phyloP scores from a whole-genome alignment of 2,113 vertebrate genomes.

The Diglossa brunneiventris region DNA sequence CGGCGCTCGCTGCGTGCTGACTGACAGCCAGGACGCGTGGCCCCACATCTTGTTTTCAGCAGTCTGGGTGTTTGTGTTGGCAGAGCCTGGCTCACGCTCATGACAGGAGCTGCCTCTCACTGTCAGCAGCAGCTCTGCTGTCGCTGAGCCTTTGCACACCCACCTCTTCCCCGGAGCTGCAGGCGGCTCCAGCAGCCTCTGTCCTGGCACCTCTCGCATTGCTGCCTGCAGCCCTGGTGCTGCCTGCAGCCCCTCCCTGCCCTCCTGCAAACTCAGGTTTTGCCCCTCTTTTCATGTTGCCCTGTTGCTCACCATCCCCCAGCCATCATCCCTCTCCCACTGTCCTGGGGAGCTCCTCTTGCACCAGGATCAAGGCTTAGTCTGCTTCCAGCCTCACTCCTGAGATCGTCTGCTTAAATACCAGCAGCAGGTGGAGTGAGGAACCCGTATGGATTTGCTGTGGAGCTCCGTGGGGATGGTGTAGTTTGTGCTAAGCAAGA shows the following conservation, averaged over 20 bases:
- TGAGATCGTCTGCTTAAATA: background rate
- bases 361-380: background rate
- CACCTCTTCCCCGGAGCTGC: background rate
- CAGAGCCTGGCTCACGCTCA: slow-evolving; percentile 34
- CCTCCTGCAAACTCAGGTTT: background rate
- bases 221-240: background rate
- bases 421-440: rapidly evolving
- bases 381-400: background rate
- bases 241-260: background rate
- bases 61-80: slow-evolving; percentile 33
- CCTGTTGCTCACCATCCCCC: rapidly evolving
- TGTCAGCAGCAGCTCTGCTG: background rate
- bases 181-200: background rate
- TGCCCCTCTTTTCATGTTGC: background rate
- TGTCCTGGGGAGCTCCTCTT: background rate
- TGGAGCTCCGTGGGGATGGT: background rate
- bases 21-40: background rate
- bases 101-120: slow-evolving; percentile 34
- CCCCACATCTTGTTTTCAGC: slow-evolving; percentile 21
- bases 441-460: background rate
- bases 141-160: background rate
- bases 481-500: background rate
- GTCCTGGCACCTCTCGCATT: background rate
- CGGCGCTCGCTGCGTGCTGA: background rate
- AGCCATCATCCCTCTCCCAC: rapidly evolving